Conservation (phyloP, 92 coral and sea anemone species). For the Paragorgia papillata region DNA sequence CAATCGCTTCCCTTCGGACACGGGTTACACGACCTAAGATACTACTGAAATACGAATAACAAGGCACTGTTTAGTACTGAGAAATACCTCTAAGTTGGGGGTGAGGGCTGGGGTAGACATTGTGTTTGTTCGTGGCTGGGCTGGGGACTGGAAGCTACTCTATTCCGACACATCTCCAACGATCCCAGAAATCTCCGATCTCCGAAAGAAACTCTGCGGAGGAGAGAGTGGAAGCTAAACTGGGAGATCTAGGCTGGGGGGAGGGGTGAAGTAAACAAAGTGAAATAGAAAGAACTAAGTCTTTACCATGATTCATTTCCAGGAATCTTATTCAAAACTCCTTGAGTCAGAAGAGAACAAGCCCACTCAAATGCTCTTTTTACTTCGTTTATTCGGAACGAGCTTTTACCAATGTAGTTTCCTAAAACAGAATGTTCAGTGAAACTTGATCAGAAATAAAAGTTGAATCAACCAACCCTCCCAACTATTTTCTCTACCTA, state of each 20-base stretch:
- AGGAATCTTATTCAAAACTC: constrained; percentile 53
- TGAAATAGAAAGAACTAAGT: too few species aligned
- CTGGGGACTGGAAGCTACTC: too few species aligned
- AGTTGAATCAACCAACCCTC: neutral
- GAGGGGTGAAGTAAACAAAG: too few species aligned
- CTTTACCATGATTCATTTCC: constrained; percentile 47
- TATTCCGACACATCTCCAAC: too few species aligned
- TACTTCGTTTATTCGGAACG: constrained; percentile 88
- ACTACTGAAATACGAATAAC: constrained; percentile 43
- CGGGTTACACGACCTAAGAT: constrained; percentile 78
- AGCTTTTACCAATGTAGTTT: constrained; percentile 95
- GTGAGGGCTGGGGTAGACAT: too few species aligned
- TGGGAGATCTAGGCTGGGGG: too few species aligned
- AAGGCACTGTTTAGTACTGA: neutral
- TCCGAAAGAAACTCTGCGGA: too few species aligned
- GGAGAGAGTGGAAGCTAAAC: too few species aligned
- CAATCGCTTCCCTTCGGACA: constrained; percentile 72
- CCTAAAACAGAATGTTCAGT: constrained; percentile 55
- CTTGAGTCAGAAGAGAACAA: constrained; percentile 56
- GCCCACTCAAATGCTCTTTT: constrained; percentile 81
- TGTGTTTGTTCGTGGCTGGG: too few species aligned
- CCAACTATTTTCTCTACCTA: too few species aligned
- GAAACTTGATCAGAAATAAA: neutral
- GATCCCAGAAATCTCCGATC: too few species aligned
- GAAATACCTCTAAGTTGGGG: too few species aligned